These are phyloP conservation scores for Pitta sordida DNA, from an alignment of 2,113 vertebrate species.

Conservation along the genomic window DNA sequence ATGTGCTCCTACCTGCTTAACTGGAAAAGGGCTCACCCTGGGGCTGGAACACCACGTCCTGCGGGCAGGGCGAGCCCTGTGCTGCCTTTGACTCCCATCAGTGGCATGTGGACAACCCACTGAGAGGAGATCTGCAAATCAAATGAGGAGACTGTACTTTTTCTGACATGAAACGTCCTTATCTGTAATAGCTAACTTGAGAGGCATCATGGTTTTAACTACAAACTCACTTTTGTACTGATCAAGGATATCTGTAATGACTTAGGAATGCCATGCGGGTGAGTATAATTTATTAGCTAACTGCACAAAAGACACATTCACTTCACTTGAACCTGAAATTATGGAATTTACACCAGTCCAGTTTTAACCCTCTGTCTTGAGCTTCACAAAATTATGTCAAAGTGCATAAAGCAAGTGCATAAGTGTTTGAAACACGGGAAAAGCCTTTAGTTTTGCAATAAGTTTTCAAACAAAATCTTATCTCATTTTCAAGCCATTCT, in stretches of 20 bases:
- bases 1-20: background rate
- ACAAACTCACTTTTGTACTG: background rate
- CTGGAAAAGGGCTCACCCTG: accelerated
- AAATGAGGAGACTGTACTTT: background rate
- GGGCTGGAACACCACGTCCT: background rate
- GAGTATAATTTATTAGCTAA: background rate
- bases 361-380: background rate
- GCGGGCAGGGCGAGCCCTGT: accelerated
- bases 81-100: background rate
- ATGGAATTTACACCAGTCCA: background rate
- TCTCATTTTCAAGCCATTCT: background rate
- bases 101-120: background rate
- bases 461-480: background rate
- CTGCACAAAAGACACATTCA: background rate
- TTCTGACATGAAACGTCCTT: background rate
- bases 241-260: background rate
- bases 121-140: background rate
- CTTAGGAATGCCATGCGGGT: background rate
- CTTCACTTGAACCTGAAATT: background rate
- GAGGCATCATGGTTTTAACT: background rate
- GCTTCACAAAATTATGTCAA: background rate
- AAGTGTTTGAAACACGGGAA: background rate
- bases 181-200: background rate
- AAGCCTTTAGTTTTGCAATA: background rate
- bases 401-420: background rate